These are phyloP conservation scores for Harmothoe impar DNA, from an alignment of 2,888 invertebrate species.

Conservation along the genomic window DNA sequence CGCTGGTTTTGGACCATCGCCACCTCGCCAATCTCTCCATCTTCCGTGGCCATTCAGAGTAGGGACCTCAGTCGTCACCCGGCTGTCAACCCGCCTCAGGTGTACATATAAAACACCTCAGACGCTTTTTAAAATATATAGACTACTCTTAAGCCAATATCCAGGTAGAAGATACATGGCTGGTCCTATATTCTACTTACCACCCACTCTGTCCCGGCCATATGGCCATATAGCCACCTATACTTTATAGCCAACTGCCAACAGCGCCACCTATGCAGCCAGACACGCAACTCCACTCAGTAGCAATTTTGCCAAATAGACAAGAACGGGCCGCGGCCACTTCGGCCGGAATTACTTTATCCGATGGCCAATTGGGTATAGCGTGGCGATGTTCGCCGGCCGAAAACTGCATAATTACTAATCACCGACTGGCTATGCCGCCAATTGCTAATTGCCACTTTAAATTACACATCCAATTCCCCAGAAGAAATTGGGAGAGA, in stretches of 20 bases:
- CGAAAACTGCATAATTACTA: conserved; percentile 57
- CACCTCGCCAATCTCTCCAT: conserved; percentile 49
- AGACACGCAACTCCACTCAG: neutral
- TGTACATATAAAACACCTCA: neutral
- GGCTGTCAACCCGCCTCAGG: neutral
- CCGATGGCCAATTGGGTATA: conserved; percentile 51
- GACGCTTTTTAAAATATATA: neutral
- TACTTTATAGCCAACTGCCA: no score
- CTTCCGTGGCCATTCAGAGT: neutral
- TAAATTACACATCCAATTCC: conserved; percentile 64
- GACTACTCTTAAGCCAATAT: conserved; percentile 30
- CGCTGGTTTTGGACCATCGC: conserved; percentile 15
- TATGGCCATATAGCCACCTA: no score
- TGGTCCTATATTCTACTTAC: neutral
- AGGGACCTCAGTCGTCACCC: neutral
- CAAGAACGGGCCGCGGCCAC: neutral
- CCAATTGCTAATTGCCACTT: conserved; percentile 65
- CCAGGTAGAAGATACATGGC: neutral
- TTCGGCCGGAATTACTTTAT: conserved; percentile 21
- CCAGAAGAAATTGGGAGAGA: conserved; percentile 51
- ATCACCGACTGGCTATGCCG: conserved; percentile 54
- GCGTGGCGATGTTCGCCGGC: conserved; percentile 5
- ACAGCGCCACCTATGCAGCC: neutral
- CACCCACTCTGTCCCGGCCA: neutral
- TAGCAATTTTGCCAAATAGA: conserved; percentile 29